Percentiles rank a stretch among this genome's conserved stretches.
These are phyloP conservation scores for Thamnaconus septentrionalis DNA, from an alignment of 2,113 vertebrate species.

Conservation along the genomic window DNA sequence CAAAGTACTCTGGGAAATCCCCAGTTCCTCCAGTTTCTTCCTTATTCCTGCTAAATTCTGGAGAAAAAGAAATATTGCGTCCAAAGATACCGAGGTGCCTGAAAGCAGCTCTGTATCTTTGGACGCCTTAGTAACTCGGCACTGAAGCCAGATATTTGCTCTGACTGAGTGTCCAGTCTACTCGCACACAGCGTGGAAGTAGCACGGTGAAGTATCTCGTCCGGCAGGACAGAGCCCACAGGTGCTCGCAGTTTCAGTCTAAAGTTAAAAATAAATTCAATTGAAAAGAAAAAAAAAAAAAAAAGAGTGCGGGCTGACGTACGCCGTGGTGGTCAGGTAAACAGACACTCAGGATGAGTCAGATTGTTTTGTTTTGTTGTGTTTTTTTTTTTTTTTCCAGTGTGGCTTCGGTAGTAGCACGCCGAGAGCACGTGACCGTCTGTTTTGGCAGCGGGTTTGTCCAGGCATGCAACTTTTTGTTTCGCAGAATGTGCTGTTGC, in stretches of 20 bases:
- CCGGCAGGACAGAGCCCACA: slow-evolving; percentile 13
- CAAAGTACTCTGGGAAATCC: slow-evolving; percentile 49
- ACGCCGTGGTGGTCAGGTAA: slow-evolving; percentile 60
- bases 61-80: neutral
- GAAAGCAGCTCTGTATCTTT: slow-evolving; percentile 22
- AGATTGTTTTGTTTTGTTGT: slow-evolving; percentile 51
- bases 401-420: slow-evolving; percentile 41
- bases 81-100: slow-evolving; percentile 46
- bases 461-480: slow-evolving; percentile 22
- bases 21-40: slow-evolving; percentile 36
- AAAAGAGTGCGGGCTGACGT: slow-evolving; percentile 42
- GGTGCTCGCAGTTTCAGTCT: slow-evolving; percentile 10
- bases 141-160: slow-evolving; percentile 43
- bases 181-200: slow-evolving; percentile 15
- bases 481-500: slow-evolving; percentile 16
- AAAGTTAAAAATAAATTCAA: slow-evolving; percentile 9
- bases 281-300: neutral
- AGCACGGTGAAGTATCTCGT: slow-evolving; percentile 26
- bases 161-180: slow-evolving; percentile 17
- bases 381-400: slow-evolving; percentile 53
- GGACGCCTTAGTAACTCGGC: slow-evolving; percentile 19
- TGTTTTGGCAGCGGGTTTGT: slow-evolving; percentile 43
- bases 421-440: slow-evolving; percentile 38
- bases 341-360: slow-evolving; percentile 72
- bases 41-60: no score